phyloP scores from a whole-genome alignment of 2,888 invertebrate species.

The Nebria salina region DNA sequence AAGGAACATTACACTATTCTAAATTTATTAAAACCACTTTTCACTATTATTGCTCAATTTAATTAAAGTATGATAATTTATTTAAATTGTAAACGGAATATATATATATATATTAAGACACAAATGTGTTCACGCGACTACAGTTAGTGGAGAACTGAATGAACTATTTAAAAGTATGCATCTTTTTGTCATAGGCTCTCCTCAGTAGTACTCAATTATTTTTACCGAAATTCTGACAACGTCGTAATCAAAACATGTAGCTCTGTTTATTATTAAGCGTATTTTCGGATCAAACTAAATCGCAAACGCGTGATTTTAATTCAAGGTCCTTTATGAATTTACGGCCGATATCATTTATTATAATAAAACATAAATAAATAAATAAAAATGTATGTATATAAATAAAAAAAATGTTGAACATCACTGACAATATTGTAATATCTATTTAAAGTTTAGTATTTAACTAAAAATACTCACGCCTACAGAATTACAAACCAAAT shows the following conservation, averaged over 20 bases:
- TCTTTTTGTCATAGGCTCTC: not conserved
- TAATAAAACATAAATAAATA: too few relatives aligned
- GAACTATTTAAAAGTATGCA: not conserved
- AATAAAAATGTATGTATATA: too few relatives aligned
- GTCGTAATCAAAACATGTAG: too few relatives aligned
- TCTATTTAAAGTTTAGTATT: constrained; percentile 18
- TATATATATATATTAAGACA: not conserved
- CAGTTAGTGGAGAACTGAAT: not conserved
- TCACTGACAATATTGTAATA: not conserved
- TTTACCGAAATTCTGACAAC: not conserved
- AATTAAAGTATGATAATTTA: too few relatives aligned
- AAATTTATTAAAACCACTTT: not conserved
- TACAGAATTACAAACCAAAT: constrained; percentile 20
- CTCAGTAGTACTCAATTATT: not conserved
- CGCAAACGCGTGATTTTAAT: not conserved
- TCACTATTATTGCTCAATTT: too few relatives aligned
- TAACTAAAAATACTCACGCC: constrained; percentile 43
- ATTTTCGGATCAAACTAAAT: not conserved
- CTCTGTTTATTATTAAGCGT: not conserved
- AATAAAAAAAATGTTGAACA: not conserved
- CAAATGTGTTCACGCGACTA: not conserved
- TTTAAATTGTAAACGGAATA: not conserved
- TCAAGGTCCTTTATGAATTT: not conserved
- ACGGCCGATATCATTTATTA: not conserved
- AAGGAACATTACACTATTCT: not conserved